Evolutionary conservation across 2,797 vertebrate species (phyloP).

Genomic region (Microtus californicus): DNA sequence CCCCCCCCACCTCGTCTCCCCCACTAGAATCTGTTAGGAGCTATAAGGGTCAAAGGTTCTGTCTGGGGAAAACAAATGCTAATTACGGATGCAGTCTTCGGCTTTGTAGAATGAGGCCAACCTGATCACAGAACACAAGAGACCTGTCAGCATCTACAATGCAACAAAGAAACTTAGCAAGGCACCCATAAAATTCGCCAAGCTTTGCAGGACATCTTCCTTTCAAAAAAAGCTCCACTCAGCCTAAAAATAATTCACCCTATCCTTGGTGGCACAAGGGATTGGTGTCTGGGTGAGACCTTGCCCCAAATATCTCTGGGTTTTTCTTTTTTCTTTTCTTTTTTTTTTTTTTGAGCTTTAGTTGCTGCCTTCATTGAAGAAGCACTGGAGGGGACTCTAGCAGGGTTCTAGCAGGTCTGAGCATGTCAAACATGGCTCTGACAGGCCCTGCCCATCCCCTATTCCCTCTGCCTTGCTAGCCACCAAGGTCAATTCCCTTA

Average conservation of each 20-base stretch:
- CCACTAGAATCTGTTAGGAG: background rate
- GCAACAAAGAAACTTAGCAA: background rate
- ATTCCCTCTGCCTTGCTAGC: background rate
- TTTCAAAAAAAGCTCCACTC: slow-evolving; percentile 13
- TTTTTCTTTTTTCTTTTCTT: too few species aligned
- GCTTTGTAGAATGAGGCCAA: background rate
- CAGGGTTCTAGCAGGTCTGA: background rate
- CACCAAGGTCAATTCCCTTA: background rate
- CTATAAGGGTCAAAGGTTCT: background rate
- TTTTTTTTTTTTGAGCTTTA: background rate
- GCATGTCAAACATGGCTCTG: background rate
- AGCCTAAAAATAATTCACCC: background rate
- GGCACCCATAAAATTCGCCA: background rate
- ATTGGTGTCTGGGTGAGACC: background rate
- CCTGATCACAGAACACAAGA: slow-evolving; percentile 9
- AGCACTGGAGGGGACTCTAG: background rate
- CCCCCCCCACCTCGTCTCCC: background rate
- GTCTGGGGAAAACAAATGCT: slow-evolving; percentile 42
- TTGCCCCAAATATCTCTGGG: background rate
- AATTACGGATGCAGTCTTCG: background rate
- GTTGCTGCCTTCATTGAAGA: background rate
- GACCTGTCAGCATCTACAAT: background rate
- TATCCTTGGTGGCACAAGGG: background rate
- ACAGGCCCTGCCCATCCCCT: background rate
- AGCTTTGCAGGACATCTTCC: background rate